phyloP scores from a whole-genome alignment of 1,140 invertebrate species.

The Ceratitis capitata region DNA sequence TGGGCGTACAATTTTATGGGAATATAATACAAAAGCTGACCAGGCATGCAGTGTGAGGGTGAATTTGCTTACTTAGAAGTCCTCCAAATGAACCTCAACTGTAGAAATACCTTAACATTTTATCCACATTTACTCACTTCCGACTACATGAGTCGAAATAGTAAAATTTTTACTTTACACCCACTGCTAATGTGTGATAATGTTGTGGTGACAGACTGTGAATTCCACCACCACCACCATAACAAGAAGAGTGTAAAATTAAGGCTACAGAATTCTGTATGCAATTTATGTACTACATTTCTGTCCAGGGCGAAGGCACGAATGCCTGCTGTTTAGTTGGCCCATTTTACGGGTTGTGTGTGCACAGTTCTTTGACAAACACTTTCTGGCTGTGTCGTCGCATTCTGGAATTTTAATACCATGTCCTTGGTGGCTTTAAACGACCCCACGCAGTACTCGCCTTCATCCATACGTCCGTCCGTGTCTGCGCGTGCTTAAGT shows the following conservation, averaged over 20 bases:
- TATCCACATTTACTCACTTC: not conserved
- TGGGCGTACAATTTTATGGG: not conserved
- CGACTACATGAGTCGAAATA: not conserved
- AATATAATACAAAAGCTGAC: not conserved
- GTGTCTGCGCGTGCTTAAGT: slow-evolving; percentile 27
- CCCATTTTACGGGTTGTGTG: not conserved
- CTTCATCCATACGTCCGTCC: not conserved
- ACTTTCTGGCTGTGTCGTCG: not conserved
- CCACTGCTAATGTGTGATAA: not conserved
- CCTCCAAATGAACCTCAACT: not conserved
- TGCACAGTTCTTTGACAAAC: not conserved
- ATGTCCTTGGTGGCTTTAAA: not conserved
- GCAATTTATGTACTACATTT: not conserved
- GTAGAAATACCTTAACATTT: not conserved
- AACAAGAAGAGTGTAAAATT: not conserved
- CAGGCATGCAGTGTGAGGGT: not conserved
- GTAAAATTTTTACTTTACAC: not conserved
- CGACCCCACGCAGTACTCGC: not conserved
- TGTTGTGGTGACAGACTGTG: not conserved
- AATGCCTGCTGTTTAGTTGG: not conserved
- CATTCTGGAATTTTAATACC: not conserved
- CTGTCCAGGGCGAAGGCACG: no score
- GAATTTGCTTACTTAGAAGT: not conserved
- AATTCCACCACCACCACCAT: not conserved
- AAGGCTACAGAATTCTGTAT: not conserved